Base-by-base conservation (phyloP, 1,140 invertebrate species). In the Lucilia cuprina region DNA sequence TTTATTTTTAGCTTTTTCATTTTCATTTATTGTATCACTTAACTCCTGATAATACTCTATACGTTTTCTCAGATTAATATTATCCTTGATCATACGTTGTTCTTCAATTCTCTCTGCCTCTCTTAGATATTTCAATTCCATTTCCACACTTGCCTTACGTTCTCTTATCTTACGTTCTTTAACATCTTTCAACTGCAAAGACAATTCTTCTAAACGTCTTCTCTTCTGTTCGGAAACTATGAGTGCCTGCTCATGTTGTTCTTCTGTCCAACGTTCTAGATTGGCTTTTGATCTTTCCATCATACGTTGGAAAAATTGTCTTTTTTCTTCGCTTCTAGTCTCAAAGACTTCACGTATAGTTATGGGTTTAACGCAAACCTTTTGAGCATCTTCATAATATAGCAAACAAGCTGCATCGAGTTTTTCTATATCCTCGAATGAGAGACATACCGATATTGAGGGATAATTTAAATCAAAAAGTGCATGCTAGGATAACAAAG, bases 381-480 rank as follows among this genome's bases (percentile, higher is more conserved):
- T n/a, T n/a, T 74, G n/a, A 12, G 85, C 86, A 17, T 74, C 80
- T 55, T 83, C 30, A 41, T 34, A 47, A 50, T 86, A 87, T 34
- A 82, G 77, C 21, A 75, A 50, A 17, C 86, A 86, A 19, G 35
- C 9, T 49, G 82, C 1, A 83, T 83, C 12, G 83, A 89, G 84
- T 2, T 85, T 47, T 5, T 84, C 82, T 2, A 91, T 83, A 75
- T 91, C 85, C 2, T 86, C 83, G 30, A 88, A 85, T 0, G 88
- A 84, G 1, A 91, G 49, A 19, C 90, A 91, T 0, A 91, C 86
- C 1, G 83, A 55, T 34, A 91, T 82, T 9, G 84, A 41, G 0
- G 89, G 90, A 50, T 85, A 85, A 4, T 88, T 74, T 9, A 88
- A 82, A 1, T 83, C 83, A 10, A 90, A 90, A 0, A 91, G 34